Evolutionary conservation across 2,888 invertebrate genomes (phyloP).

Genomic region (Ariolimax columbianus): DNA sequence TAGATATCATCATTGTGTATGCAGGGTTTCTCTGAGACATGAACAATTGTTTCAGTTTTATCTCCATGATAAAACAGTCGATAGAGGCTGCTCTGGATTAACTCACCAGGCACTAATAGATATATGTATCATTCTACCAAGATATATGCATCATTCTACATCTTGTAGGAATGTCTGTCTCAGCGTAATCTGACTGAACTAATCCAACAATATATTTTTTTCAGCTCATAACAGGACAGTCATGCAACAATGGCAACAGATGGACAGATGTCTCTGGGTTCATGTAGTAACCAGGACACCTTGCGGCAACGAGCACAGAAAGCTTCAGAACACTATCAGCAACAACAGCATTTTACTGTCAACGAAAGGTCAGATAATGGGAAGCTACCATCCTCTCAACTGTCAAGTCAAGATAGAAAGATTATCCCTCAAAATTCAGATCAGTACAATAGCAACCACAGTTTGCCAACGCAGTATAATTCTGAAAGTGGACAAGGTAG

Average conservation of each 20-base stretch:
- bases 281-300: constrained; percentile 60
- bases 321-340: constrained; percentile 70
- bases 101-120: too few relatives aligned
- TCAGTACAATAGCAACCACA: constrained; percentile 52
- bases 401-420: constrained; percentile 36
- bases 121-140: too few relatives aligned
- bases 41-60: too few relatives aligned
- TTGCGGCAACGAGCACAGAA: constrained; percentile 67
- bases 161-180: too few relatives aligned
- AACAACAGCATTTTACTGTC: constrained; percentile 55
- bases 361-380: constrained; percentile 44
- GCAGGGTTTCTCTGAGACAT: too few relatives aligned
- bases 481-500: not conserved
- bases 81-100: too few relatives aligned
- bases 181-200: too few relatives aligned
- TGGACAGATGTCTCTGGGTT: constrained; percentile 51
- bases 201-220: not conserved
- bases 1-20: too few relatives aligned
- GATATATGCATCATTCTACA: too few relatives aligned
- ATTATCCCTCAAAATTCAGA: constrained; percentile 49
- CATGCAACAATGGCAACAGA: constrained; percentile 46
- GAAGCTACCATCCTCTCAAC: constrained; percentile 33
- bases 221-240: not conserved
- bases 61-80: too few relatives aligned
- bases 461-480: constrained; percentile 48